Conservation (phyloP, 2,113 vertebrate genomes). For the Thamnophis sirtalis region DNA sequence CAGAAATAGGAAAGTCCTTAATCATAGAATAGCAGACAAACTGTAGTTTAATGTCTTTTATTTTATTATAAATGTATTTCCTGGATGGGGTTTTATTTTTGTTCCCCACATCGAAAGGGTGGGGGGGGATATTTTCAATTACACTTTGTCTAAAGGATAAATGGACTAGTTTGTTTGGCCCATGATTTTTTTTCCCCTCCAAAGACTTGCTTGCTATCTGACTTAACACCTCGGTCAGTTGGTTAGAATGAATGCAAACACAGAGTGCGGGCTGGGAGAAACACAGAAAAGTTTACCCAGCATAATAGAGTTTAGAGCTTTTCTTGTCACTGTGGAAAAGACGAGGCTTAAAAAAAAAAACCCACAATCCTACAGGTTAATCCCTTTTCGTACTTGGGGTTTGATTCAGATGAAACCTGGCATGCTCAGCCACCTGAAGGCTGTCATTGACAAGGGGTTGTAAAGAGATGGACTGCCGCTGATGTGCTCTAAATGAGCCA, state of each 20-base stretch:
- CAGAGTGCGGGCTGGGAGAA: constrained; percentile 19
- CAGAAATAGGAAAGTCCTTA: constrained; percentile 68
- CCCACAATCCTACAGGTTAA: constrained; percentile 52
- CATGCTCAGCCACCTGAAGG: constrained; percentile 54
- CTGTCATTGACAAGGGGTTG: constrained; percentile 65
- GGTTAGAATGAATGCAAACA: constrained; percentile 58
- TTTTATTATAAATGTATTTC: constrained; percentile 70
- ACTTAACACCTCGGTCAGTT: constrained; percentile 14
- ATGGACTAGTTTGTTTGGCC: constrained; percentile 21
- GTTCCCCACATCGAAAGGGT: too few species aligned
- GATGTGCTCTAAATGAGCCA: constrained; percentile 58
- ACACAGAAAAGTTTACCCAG: constrained; percentile 51
- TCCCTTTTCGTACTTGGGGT: constrained; percentile 57
- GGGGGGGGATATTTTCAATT: constrained; percentile 4
- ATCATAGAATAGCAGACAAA: constrained; percentile 67
- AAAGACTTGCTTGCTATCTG: constrained; percentile 13
- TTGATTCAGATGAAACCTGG: constrained; percentile 60
- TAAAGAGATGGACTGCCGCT: constrained; percentile 63
- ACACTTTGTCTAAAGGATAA: constrained; percentile 40
- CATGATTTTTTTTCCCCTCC: neutral
- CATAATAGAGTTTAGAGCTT: constrained; percentile 46
- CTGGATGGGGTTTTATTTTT: constrained; percentile 27
- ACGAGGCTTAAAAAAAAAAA: neutral
- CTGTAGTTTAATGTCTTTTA: constrained; percentile 71
- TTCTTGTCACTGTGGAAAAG: constrained; percentile 36